A percentile compares a stretch with the other conserved stretches of the same genome.
Evolutionary conservation across 2,113 vertebrate genomes (phyloP).

Genomic region (Pogona vitticeps): DNA sequence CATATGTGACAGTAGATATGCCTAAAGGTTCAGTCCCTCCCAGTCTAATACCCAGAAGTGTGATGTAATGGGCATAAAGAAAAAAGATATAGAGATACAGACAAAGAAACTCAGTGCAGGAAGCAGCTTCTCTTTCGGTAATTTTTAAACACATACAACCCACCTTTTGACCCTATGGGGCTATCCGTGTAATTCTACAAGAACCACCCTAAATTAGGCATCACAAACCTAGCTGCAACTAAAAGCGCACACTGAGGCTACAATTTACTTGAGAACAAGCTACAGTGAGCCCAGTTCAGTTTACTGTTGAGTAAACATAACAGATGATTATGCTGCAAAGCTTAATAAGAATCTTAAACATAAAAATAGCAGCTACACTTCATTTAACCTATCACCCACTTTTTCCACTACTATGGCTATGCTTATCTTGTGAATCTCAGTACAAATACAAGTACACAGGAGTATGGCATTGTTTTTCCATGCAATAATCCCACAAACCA

Average conservation of each 20-base stretch:
- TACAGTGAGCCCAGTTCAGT: neutral
- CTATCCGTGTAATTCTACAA: neutral
- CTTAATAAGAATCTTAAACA: neutral
- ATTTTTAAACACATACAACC: neutral
- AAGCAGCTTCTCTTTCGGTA: neutral
- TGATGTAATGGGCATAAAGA: neutral
- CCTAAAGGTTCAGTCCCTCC: neutral
- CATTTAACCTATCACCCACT: too few relatives aligned
- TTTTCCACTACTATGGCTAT: neutral
- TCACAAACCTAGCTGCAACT: neutral
- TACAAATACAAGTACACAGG: too few relatives aligned
- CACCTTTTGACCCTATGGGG: neutral
- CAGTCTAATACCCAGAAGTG: neutral
- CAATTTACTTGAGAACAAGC: neutral
- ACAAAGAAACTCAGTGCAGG: neutral
- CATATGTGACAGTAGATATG: neutral
- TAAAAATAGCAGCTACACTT: neutral
- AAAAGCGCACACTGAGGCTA: neutral
- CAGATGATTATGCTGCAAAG: neutral
- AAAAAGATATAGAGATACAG: neutral
- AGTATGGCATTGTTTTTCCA: neutral
- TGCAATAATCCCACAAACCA: neutral
- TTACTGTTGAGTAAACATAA: neutral
- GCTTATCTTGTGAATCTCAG: neutral
- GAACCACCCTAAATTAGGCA: neutral